phyloP scores from a whole-genome alignment of 2,797 vertebrate genomes.

The Pachyuromys duprasi region DNA sequence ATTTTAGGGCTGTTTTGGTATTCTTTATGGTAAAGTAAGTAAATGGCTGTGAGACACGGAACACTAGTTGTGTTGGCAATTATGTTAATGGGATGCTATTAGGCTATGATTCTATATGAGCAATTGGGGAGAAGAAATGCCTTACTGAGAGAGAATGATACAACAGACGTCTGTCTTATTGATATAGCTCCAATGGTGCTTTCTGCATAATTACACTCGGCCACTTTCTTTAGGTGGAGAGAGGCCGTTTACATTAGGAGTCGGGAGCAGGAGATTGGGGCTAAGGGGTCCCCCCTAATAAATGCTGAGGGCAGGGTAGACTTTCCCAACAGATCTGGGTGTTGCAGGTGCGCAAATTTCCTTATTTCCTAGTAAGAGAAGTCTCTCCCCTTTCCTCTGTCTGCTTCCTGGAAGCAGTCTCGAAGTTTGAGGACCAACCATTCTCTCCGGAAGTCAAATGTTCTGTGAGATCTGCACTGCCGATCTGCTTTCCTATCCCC shows the following conservation, averaged over 20 bases:
- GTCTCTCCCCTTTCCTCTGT: neutral
- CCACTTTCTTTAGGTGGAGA: conserved; percentile 84
- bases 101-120: conserved; percentile 99
- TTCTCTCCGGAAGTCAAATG: neutral
- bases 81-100: conserved; percentile 99
- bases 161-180: conserved; percentile 95
- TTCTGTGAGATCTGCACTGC: neutral
- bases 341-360: conserved; percentile 18
- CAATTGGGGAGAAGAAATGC: conserved; percentile 96
- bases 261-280: neutral
- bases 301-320: neutral
- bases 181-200: conserved; percentile 94
- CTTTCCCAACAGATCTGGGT: neutral
- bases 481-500: neutral
- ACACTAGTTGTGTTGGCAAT: conserved; percentile 98
- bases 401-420: neutral
- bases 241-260: conserved; percentile 59
- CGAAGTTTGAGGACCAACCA: neutral
- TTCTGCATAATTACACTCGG: conserved; percentile 94
- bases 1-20: conserved; percentile 87
- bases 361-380: neutral
- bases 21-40: conserved; percentile 91
- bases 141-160: conserved; percentile 95
- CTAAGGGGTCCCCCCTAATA: neutral
- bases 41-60: conserved; percentile 96